Conservation (phyloP, 2,888 invertebrate species). For the Zaprionus lineosus region DNA sequence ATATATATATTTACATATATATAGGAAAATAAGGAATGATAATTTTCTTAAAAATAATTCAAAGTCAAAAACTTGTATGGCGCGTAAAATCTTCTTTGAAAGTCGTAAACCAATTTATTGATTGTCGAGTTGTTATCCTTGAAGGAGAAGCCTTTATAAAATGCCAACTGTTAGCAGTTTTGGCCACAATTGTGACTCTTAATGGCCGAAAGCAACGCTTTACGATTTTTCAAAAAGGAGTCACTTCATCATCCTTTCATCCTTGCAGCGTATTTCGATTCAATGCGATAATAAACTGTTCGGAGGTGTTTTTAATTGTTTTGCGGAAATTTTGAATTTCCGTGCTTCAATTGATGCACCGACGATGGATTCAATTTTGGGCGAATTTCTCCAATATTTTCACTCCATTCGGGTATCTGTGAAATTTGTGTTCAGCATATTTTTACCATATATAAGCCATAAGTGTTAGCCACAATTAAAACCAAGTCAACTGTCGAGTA, state of each 20-base stretch:
- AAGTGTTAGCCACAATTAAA: slow-evolving; percentile 64
- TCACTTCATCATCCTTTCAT: too few relatives aligned
- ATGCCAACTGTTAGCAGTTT: slow-evolving; percentile 39
- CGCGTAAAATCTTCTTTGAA: slow-evolving; percentile 23
- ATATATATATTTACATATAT: too few relatives aligned
- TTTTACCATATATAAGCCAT: slow-evolving; percentile 52
- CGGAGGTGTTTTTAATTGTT: slow-evolving; percentile 63
- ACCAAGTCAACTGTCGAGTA: slow-evolving; percentile 53
- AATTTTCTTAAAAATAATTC: slow-evolving; percentile 1
- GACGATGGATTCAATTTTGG: too few relatives aligned
- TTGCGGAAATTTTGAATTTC: slow-evolving; percentile 50
- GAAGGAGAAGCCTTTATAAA: slow-evolving; percentile 48
- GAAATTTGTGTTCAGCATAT: slow-evolving; percentile 29
- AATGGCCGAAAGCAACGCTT: slow-evolving; percentile 24
- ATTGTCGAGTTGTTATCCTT: too few relatives aligned
- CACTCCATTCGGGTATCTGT: too few relatives aligned
- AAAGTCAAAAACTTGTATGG: slow-evolving; percentile 5
- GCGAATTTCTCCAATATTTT: too few relatives aligned
- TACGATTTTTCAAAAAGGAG: too few relatives aligned
- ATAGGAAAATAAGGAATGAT: too few relatives aligned
- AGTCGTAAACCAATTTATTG: slow-evolving; percentile 39
- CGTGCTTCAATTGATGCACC: too few relatives aligned
- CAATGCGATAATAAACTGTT: slow-evolving; percentile 39
- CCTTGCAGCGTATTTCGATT: too few relatives aligned
- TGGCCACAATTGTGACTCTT: slow-evolving; percentile 44